Conservation (phyloP, 2,113 vertebrate species). For the Copsychus sechellarum region DNA sequence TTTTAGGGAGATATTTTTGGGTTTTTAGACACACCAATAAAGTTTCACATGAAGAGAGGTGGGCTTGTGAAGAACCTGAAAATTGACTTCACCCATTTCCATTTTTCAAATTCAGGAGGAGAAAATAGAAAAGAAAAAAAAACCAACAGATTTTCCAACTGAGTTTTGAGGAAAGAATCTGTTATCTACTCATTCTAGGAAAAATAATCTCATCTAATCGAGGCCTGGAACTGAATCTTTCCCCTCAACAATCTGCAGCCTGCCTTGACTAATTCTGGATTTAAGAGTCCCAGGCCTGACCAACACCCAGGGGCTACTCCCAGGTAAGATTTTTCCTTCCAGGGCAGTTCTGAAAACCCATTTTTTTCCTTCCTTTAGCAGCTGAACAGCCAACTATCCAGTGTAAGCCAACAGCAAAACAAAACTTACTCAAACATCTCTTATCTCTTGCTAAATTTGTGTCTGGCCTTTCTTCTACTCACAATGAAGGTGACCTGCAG, state of each 20-base stretch:
- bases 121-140: neutral
- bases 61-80: neutral
- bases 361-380: neutral
- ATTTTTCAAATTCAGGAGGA: neutral
- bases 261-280: neutral
- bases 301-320: neutral
- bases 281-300: neutral
- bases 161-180: neutral
- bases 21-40: neutral
- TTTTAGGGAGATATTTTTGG: neutral
- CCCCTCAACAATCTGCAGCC: neutral
- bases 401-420: neutral
- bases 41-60: neutral
- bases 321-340: neutral
- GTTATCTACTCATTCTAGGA: neutral
- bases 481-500: neutral
- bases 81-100: neutral
- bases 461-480: neutral
- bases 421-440: neutral
- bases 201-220: neutral
- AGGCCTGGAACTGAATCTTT: neutral
- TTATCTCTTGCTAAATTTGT: neutral
- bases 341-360: neutral
- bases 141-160: rapidly evolving
- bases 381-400: neutral